Evolutionary conservation across 2,888 invertebrate genomes (phyloP).

Genomic region (Chelonus formosanus): DNA sequence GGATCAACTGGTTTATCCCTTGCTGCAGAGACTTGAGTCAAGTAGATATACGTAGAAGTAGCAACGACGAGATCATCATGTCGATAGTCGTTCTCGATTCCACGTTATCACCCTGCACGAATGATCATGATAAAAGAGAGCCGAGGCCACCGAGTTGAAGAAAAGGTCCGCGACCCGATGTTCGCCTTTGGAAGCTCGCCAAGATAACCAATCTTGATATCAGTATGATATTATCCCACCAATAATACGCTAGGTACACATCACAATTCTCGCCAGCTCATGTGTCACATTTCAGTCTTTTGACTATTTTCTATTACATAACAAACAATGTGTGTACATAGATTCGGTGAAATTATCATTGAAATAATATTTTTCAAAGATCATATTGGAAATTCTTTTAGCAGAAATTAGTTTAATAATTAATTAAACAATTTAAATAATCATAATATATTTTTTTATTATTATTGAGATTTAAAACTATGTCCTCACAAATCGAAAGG

Average conservation of each 20-base stretch:
- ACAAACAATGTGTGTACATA: slow-evolving; percentile 22
- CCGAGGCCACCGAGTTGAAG: slow-evolving; percentile 12
- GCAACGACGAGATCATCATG: slow-evolving; percentile 25
- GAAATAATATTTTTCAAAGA: too few species aligned
- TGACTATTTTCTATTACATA: slow-evolving; percentile 6
- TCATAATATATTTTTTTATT: too few species aligned
- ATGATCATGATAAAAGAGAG: slow-evolving; percentile 29
- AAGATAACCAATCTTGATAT: slow-evolving; percentile 46
- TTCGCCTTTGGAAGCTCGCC: slow-evolving; percentile 42
- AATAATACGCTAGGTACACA: slow-evolving; percentile 40
- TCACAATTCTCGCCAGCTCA: slow-evolving; percentile 34
- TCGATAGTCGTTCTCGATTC: slow-evolving; percentile 36
- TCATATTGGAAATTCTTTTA: too few species aligned
- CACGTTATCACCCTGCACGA: slow-evolving; percentile 37
- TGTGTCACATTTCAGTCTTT: slow-evolving; percentile 28
- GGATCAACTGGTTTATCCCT: slow-evolving; percentile 38
- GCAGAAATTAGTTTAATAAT: too few species aligned
- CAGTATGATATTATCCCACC: slow-evolving; percentile 43
- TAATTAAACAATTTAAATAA: too few species aligned
- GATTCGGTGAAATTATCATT: too few species aligned
- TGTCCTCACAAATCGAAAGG: too few species aligned
- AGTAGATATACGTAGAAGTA: slow-evolving; percentile 19
- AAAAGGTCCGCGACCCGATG: slow-evolving; percentile 28
- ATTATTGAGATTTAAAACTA: too few species aligned
- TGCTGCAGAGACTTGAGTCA: slow-evolving; percentile 5